Base-by-base conservation (phyloP, 2,797 vertebrate genomes). In the Melanotaenia nigrans region DNA sequence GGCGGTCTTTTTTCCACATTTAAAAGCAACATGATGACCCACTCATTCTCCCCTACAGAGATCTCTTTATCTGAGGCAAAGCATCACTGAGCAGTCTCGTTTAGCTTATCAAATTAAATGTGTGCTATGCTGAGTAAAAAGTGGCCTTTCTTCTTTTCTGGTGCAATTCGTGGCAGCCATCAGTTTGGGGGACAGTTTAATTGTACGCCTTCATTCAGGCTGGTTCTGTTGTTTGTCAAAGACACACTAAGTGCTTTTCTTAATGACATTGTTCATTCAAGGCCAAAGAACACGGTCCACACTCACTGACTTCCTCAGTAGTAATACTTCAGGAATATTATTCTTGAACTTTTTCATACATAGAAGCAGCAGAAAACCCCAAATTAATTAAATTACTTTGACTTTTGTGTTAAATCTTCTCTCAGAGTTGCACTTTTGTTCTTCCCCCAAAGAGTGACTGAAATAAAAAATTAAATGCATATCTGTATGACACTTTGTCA, bases 101-200 rank as follows among this genome's bases (percentile, higher is more conserved):
- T 85, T 79, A 33, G 62, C 56, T 74, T 1, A 79, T 87, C 69
- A 83, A 78, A 88, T 78, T 71, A 83, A 62, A 32, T 12, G 32
- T 18, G 6, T 56, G 68, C 68, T 57, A 24, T 4, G 58, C 65
- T 20, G 55, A 30, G 65, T 24, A 68, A 70, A 84, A 70, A 70
- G 42, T 38, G 59, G 42, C 76, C 60, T 79, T 76, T 85, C 61
- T 71, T 55, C 61, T 65, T n/a, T 57, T 75, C 60, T 61, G 56
- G 72, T 78, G 75, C 68, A 85, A 89, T 91, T 91, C 85, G 82
- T 77, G 79, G 84, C 87, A 90, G 85, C 82, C 75, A 79, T 88
- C 81, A 75, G 32, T 87, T 86, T 79, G 32, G 75, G 75, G 79
- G 84, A 83, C 83, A 65, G 57, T 82, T 85, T 78, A 85, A 87